These are phyloP conservation scores for Coelopa frigida DNA, from an alignment of 1,140 invertebrate species.

Conservation along the genomic window DNA sequence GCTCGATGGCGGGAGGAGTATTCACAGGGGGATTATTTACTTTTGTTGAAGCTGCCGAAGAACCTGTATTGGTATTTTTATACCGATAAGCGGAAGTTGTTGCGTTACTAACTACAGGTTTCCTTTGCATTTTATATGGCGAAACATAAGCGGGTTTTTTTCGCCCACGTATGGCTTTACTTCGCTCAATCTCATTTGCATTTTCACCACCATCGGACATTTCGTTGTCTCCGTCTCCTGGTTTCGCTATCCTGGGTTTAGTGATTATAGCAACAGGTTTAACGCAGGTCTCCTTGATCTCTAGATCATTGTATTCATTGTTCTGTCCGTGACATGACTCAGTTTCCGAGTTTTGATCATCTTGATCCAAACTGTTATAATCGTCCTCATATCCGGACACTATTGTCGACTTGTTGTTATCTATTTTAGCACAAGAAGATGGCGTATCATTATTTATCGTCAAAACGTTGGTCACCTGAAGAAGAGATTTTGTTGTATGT, in stretches of 20 bases:
- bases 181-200: not conserved
- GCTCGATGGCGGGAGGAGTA: slow-evolving; percentile 51
- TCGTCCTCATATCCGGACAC: slow-evolving; percentile 26
- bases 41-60: slow-evolving; percentile 5
- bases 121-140: slow-evolving; percentile 43
- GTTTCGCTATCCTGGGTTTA: not conserved
- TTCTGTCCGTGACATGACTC: slow-evolving; percentile 35
- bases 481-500: slow-evolving; percentile 8
- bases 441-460: slow-evolving; percentile 44
- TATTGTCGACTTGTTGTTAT: too few relatives aligned
- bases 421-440: too few relatives aligned
- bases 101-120: not conserved
- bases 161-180: slow-evolving; percentile 67
- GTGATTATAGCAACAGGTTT: too few relatives aligned
- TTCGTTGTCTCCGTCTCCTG: not conserved
- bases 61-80: slow-evolving; percentile 13
- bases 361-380: slow-evolving; percentile 42
- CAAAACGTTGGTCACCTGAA: too few relatives aligned
- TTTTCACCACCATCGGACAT: not conserved
- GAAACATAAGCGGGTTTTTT: slow-evolving; percentile 65
- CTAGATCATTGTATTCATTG: slow-evolving; percentile 2
- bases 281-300: slow-evolving; percentile 1
- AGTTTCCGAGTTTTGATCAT: slow-evolving; percentile 50
- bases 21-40: not conserved
- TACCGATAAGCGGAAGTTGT: not conserved